Conservation (phyloP, 2,113 vertebrate species). For the Cinclus mexicanus region DNA sequence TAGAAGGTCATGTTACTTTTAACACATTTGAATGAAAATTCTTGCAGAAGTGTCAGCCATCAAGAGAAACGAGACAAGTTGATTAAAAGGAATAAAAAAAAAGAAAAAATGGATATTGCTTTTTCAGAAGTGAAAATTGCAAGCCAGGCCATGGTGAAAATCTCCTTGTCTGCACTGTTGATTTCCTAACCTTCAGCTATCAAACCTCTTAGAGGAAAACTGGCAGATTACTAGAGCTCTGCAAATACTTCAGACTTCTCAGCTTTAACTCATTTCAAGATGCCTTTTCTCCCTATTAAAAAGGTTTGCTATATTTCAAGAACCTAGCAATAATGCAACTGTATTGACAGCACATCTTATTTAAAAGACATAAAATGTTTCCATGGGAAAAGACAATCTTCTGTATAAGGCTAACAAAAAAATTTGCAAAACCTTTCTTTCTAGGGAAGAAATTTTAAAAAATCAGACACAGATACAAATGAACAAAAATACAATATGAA, state of each 20-base stretch:
- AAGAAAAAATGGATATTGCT: not conserved
- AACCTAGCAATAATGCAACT: not conserved
- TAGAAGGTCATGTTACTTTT: conserved; percentile 21
- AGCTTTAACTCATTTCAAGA: not conserved
- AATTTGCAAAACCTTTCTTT: not conserved
- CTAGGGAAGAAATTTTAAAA: not conserved
- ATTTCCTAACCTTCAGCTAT: not conserved
- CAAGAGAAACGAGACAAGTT: not conserved
- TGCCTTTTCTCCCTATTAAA: not conserved
- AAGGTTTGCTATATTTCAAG: not conserved
- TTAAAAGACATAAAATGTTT: not conserved
- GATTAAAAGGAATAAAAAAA: not conserved
- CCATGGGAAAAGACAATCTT: not conserved
- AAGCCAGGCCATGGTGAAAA: not conserved
- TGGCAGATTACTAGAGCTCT: not conserved
- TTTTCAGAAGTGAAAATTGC: conserved; percentile 20
- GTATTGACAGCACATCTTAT: not conserved
- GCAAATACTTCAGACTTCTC: not conserved
- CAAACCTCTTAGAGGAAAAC: not conserved
- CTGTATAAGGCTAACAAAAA: not conserved
- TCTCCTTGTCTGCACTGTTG: not conserved
- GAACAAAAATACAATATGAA: not conserved
- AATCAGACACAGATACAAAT: not conserved
- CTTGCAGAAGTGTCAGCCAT: not conserved
- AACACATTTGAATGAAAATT: conserved; percentile 25